Base-by-base conservation (phyloP, 2,797 vertebrate genomes). In the Mallotus villosus region DNA sequence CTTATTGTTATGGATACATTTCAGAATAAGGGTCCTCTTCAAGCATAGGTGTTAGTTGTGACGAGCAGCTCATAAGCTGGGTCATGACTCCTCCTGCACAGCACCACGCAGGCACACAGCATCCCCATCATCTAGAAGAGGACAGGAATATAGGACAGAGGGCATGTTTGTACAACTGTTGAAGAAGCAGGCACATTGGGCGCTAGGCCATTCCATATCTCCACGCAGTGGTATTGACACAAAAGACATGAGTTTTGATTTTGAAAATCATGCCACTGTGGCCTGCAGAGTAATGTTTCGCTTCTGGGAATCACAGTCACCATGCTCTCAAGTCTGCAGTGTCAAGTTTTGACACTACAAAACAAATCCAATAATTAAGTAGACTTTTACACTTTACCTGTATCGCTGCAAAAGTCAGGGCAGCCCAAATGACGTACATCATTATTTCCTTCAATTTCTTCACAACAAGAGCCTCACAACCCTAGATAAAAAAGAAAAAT, bases 1-100 rank as follows among this genome's bases (percentile, higher is more conserved):
- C 82, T 79, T 81, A 76, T 65, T 65, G 21, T 65, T 41, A 86
- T 72, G 82, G 77, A 82, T 75, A 71, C 74, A 77, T 81, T 79
- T 86, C 87, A 75, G 49, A 82, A 72, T 70, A 2, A 73, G 74
- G 41, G 5, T 80, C 70, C 80, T 87, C 64, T 83, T 94, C 94
- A 99, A 53, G 97, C 96, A 1, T 98, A 98, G 85, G 95, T 97
- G 82, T 97, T 97, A 0, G 96, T 96, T 7, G 95, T 95, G 88
- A 99, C 95, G 87, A 99, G 97, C 60, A 98, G 95, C 83, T 99
- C 96, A 0, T 99, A 99, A 0, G 96, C 96, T 34, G 97, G 97
- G 76, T 99, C 97, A 62, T 96, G 93, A 85, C 94, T 96, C 90
- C 96, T 94, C 90, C 97, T 94, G 90, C 96, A 99, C 81, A 99